Percentiles rank a stretch among this genome's conserved stretches.
Evolutionary conservation across 2,888 invertebrate species (phyloP).

Genomic region (Homarus gammarus): DNA sequence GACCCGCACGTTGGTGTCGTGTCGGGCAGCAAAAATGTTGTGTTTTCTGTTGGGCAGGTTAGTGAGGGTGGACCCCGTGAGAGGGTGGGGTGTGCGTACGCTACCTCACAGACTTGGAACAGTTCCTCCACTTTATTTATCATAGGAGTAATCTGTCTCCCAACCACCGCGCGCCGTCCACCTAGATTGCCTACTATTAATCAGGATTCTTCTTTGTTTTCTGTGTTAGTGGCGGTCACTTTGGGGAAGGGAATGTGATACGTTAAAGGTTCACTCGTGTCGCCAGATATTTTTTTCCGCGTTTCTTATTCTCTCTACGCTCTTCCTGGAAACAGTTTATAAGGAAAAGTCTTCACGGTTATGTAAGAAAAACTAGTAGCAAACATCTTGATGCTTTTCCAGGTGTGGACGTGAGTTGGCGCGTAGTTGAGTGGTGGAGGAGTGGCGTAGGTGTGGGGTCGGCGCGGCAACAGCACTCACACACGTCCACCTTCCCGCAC

Average conservation of each 20-base stretch:
- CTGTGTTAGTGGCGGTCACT: neutral
- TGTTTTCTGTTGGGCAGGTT: too few species aligned
- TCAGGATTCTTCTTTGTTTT: neutral
- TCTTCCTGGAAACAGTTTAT: neutral
- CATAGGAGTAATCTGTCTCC: conserved; percentile 8
- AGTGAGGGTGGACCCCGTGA: neutral
- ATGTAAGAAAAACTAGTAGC: neutral
- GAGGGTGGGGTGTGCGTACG: neutral
- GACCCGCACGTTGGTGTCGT: neutral
- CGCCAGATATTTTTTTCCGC: neutral
- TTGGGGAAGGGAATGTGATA: neutral
- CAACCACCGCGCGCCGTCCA: conserved; percentile 6
- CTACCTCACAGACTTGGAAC: too few species aligned
- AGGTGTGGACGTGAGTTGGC: neutral
- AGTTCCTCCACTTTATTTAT: conserved; percentile 9
- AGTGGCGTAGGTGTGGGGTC: neutral
- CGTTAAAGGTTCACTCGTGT: neutral
- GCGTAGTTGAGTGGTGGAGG: neutral
- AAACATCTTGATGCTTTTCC: neutral
- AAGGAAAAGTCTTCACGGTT: neutral
- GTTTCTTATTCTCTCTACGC: neutral
- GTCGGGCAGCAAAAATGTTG: neutral
- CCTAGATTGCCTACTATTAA: conserved; percentile 12
- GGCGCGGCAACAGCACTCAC: neutral
- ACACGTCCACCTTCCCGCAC: conserved; percentile 42